phyloP scores from a whole-genome alignment of 37 sponge, comb jelly and placozoan species.

The Spongilla lacustris region DNA sequence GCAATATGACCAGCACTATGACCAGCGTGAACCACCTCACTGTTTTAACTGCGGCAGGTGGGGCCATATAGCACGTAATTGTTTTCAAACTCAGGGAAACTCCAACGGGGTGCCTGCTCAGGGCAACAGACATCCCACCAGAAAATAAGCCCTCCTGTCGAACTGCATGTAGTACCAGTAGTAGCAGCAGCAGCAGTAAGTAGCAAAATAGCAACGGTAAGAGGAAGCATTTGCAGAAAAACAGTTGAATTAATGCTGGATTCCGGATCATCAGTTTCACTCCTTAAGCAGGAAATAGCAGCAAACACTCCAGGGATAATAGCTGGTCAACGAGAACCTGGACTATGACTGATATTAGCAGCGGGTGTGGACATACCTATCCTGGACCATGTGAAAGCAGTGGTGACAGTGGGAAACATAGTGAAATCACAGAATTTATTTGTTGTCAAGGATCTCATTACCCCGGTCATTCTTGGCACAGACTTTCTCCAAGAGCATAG shows the following conservation, averaged over 20 bases:
- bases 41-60: conserved; percentile 17
- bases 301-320: too few relatives aligned
- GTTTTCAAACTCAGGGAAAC: conserved; percentile 21
- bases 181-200: conserved; percentile 16
- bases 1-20: conserved; percentile 15
- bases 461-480: conserved; percentile 56
- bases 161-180: neutral
- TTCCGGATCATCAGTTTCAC: conserved; percentile 49
- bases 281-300: conserved; percentile 16
- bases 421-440: conserved; percentile 37
- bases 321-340: neutral
- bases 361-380: conserved; percentile 3
- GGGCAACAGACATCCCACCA: conserved; percentile 33
- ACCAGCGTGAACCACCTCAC: conserved; percentile 19
- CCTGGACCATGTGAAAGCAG: neutral
- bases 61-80: conserved; percentile 27
- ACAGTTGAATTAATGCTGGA: conserved; percentile 46
- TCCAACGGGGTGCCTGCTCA: conserved; percentile 6
- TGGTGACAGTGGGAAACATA: conserved; percentile 15
- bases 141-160: conserved; percentile 6
- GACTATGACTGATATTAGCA: conserved; percentile 6
- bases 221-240: conserved; percentile 13
- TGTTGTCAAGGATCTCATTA: conserved; percentile 53
- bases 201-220: neutral
- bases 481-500: conserved; percentile 35